These are phyloP conservation scores for Loriculus beryllinus DNA, from an alignment of 2,797 vertebrate genomes.

Conservation along the genomic window DNA sequence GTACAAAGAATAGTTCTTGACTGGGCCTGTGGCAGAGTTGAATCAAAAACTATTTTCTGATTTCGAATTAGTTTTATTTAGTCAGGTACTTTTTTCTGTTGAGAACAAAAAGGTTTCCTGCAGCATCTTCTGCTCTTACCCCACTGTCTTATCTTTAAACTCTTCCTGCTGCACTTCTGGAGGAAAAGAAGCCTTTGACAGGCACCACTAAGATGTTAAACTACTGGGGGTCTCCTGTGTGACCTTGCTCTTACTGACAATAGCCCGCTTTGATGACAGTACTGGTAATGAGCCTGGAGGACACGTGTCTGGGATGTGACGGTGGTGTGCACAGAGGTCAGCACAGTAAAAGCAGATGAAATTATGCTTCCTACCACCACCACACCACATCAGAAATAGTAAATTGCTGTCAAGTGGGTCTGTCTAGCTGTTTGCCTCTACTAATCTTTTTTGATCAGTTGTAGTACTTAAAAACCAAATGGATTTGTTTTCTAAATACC, in stretches of 20 bases:
- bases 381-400: constrained; percentile 22
- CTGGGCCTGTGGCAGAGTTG: neutral
- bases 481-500: neutral
- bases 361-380: constrained; percentile 33
- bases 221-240: neutral
- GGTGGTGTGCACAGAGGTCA: constrained; percentile 53
- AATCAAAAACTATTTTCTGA: neutral
- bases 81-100: neutral
- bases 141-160: neutral
- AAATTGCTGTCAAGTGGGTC: neutral
- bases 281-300: neutral
- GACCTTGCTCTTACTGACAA: neutral
- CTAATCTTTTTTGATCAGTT: neutral
- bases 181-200: neutral
- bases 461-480: neutral
- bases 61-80: neutral
- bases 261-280: neutral
- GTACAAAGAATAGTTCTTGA: neutral
- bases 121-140: neutral
- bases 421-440: neutral
- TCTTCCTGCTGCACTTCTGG: neutral
- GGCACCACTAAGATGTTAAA: neutral
- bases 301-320: neutral
- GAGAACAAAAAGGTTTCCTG: neutral
- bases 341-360: constrained; percentile 62